Conservation (phyloP, 2,113 vertebrate genomes). For the Puma concolor region DNA sequence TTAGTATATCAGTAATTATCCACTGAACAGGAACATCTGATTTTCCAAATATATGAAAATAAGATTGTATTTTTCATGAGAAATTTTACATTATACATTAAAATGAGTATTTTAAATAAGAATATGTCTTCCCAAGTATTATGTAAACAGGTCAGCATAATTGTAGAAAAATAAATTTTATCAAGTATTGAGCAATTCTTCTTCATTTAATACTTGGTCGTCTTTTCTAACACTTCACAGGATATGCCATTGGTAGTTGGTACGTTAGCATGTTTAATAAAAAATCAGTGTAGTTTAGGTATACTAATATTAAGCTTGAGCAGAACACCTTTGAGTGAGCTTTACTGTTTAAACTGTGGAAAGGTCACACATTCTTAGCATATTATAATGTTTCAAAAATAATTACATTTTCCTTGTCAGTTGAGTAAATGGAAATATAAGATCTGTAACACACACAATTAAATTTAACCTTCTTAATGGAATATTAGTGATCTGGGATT, state of each 20-base stretch:
- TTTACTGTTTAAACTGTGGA: conserved; percentile 68
- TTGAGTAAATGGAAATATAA: conserved; percentile 67
- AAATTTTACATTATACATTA: background rate
- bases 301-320: conserved; percentile 54
- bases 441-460: conserved; percentile 60
- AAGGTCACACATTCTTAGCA: conserved; percentile 68
- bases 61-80: background rate
- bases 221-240: background rate
- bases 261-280: conserved; percentile 50
- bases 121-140: background rate
- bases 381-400: conserved; percentile 68
- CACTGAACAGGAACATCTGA: background rate
- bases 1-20: background rate
- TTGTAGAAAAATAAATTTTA: background rate
- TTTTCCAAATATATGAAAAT: background rate
- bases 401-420: conserved; percentile 70
- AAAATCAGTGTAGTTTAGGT: background rate
- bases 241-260: background rate
- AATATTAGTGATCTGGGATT: conserved; percentile 60
- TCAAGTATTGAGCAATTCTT: background rate
- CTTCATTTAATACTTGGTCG: background rate
- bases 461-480: conserved; percentile 73
- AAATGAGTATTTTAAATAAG: background rate
- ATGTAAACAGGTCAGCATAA: background rate
- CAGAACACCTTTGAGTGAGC: conserved; percentile 36